These are phyloP conservation scores for Piaya cayana DNA, from an alignment of 2,113 vertebrate species.

Conservation along the genomic window DNA sequence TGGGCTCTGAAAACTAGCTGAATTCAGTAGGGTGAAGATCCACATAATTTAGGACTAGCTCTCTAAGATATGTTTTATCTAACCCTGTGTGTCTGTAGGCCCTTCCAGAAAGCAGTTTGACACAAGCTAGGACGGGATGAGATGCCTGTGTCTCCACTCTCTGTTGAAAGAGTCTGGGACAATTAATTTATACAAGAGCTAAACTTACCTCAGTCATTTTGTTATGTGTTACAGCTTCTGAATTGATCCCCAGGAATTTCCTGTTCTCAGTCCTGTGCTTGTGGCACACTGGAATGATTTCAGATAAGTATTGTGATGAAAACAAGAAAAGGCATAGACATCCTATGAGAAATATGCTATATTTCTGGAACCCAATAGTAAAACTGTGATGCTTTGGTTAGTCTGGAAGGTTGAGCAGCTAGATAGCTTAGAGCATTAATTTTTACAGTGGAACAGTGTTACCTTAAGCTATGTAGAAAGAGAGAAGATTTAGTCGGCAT, in stretches of 20 bases:
- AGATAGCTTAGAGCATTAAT: not conserved
- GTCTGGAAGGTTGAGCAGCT: not conserved
- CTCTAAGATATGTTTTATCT: not conserved
- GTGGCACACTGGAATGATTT: not conserved
- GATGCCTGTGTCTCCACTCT: not conserved
- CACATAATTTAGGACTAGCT: not conserved
- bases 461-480: not conserved
- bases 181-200: not conserved
- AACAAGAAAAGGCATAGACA: not conserved
- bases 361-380: not conserved
- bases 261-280: not conserved
- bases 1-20: not conserved
- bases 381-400: not conserved
- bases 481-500: not conserved
- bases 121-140: not conserved
- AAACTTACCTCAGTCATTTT: not conserved
- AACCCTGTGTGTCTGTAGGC: accelerated
- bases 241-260: not conserved
- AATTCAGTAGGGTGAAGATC: not conserved
- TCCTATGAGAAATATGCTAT: not conserved
- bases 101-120: not conserved
- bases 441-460: not conserved
- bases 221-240: not conserved
- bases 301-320: not conserved
- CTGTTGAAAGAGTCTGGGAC: not conserved